Evolutionary conservation across 2,797 vertebrate genomes (phyloP), one percentile per base, ranked within the genome.

Genomic region (Crenuchus spilurus): DNA sequence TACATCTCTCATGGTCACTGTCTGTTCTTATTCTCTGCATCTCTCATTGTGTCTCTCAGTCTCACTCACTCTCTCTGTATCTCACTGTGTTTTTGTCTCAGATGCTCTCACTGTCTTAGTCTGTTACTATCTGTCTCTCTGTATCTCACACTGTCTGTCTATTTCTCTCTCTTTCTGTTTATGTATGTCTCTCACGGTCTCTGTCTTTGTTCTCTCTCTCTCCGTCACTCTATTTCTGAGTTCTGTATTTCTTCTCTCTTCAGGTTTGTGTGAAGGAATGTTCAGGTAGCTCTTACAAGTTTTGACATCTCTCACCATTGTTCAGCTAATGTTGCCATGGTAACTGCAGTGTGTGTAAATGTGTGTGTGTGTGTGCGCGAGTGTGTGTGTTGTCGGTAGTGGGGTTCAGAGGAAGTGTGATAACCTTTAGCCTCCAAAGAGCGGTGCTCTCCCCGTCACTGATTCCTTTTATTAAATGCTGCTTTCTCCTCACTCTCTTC

Each of bases 341-440:
- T 39, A 76, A 76, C 74, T 37, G 67, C n/a, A 9, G 66, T 48
- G 65, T 20, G 57, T 31, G 8, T 24, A 13, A 1, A 42, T 42
- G 13, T 31, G 26, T 5, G 22, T 18, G 24, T 46, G 61, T 39
- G 24, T 48, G 28, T 16, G 30, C 13, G 31, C 39, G 44, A 16
- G 30, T 49, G 69, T 65, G 52, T 11, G 74, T 30, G 60, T 65
- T 33, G 33, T 65, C 68, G 20, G 67, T 62, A 71, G 74, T 35
- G 60, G 42, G 74, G 74, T 76, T 76, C 74, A 71, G 64, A 71
- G 74, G 60, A 76, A 76, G 74, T 70, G 67, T n/a, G 74, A 76
- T 76, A 76, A 76, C 74, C 74, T 76, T 76, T 76, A 78, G 72
- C 77, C 72, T 61, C 39, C 20, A 58, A 66, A 71, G 61, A 66